Evolutionary conservation across 2,888 invertebrate species (phyloP).

Genomic region (Latrodectus elegans): DNA sequence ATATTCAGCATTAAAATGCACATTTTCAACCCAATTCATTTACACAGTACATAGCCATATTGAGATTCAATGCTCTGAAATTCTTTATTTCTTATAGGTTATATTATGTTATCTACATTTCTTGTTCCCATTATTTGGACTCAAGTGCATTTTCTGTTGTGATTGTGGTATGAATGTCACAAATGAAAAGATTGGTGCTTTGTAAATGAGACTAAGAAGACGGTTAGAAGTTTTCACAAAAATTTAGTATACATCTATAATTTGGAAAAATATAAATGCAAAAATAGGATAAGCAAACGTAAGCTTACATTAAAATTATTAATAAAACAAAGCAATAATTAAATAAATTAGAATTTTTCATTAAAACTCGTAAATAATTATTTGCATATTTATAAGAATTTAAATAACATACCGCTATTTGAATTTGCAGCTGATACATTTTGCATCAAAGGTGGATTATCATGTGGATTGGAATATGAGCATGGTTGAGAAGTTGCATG

Average conservation of each 20-base stretch:
- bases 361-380: not conserved
- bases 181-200: too few species aligned
- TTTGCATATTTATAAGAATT: not conserved
- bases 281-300: not conserved
- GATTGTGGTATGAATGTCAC: too few species aligned
- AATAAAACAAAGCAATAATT: not conserved
- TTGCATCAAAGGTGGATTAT: constrained; percentile 12
- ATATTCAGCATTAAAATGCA: too few species aligned
- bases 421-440: constrained; percentile 1
- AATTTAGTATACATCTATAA: not conserved
- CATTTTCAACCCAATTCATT: too few species aligned
- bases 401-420: constrained; percentile 37
- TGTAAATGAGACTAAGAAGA: too few species aligned
- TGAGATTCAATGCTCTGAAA: too few species aligned
- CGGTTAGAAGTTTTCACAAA: not conserved
- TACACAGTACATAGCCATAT: too few species aligned
- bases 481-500: constrained; percentile 25
- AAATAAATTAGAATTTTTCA: not conserved
- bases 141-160: too few species aligned
- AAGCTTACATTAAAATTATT: not conserved
- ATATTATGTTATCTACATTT: too few species aligned
- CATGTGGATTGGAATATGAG: constrained; percentile 25
- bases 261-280: not conserved
- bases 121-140: too few species aligned
- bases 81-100: too few species aligned